A percentile compares a stretch with the other conserved stretches of the same genome.
Conservation (phyloP, 2,888 invertebrate species). For the Noctuana brunneofusca region DNA sequence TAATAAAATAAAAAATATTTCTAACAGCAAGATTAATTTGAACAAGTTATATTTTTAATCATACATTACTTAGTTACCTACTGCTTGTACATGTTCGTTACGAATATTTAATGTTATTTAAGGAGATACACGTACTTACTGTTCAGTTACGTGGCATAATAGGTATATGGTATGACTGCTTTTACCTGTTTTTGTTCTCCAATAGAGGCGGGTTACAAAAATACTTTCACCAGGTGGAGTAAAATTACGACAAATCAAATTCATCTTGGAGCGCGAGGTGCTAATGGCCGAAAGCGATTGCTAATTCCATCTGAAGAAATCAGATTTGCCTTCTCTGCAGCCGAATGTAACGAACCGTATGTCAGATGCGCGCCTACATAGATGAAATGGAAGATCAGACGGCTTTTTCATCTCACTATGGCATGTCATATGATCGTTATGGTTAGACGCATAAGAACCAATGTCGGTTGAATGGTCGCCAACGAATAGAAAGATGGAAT, state of each 20-base stretch:
- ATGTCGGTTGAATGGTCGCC: not conserved
- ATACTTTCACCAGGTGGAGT: not conserved
- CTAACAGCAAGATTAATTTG: no score
- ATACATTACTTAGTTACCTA: no score
- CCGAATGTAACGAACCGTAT: conserved; percentile 36
- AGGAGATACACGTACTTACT: no score
- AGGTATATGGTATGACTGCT: not conserved
- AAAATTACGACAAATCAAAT: conserved; percentile 22
- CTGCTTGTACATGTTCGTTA: no score
- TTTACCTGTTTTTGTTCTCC: not conserved
- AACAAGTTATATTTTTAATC: no score
- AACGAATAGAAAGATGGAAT: not conserved
- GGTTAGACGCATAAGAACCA: not conserved
- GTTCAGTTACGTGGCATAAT: no score
- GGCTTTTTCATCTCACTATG: not conserved
- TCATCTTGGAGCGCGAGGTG: conserved; percentile 43
- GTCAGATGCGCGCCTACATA: conserved; percentile 56
- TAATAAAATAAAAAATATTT: no score
- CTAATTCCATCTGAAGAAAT: conserved; percentile 71
- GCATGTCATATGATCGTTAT: not conserved
- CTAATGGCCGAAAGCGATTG: conserved; percentile 68
- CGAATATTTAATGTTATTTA: no score
- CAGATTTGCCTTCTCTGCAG: conserved; percentile 52
- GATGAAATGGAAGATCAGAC: conserved; percentile 42
- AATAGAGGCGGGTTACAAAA: not conserved